A percentile compares a stretch with the other conserved stretches of the same genome.
Conservation (phyloP, 2,888 invertebrate genomes). For the Pecten maximus region DNA sequence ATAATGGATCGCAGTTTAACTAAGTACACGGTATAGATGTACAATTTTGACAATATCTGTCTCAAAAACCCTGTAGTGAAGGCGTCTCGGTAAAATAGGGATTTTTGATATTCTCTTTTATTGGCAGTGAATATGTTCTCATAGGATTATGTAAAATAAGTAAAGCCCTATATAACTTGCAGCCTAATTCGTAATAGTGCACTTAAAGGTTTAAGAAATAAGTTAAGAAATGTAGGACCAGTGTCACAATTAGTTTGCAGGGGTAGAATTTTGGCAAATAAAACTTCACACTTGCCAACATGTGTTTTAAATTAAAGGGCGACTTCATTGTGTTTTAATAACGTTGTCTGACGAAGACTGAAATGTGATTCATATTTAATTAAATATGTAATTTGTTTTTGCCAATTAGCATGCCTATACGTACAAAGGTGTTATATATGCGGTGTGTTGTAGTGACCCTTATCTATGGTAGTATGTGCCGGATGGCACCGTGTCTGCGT, state of each 20-base stretch:
- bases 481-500: background rate
- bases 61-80: too few relatives aligned
- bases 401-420: background rate
- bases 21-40: too few relatives aligned
- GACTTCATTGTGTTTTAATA: background rate
- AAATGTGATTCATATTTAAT: background rate
- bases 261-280: conserved; percentile 7
- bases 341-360: background rate
- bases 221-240: too few relatives aligned
- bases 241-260: background rate
- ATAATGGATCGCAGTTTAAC: too few relatives aligned
- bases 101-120: too few relatives aligned
- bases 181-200: too few relatives aligned
- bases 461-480: background rate
- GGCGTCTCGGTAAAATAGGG: too few relatives aligned
- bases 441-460: background rate
- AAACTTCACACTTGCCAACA: background rate
- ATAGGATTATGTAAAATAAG: too few relatives aligned
- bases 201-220: too few relatives aligned
- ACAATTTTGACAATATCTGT: too few relatives aligned
- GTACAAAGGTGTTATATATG: background rate
- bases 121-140: too few relatives aligned
- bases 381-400: background rate
- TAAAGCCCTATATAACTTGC: too few relatives aligned
- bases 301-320: background rate